These are phyloP conservation scores for Minunthozetes semirufus DNA, from an alignment of 2,888 invertebrate genomes.

Conservation along the genomic window DNA sequence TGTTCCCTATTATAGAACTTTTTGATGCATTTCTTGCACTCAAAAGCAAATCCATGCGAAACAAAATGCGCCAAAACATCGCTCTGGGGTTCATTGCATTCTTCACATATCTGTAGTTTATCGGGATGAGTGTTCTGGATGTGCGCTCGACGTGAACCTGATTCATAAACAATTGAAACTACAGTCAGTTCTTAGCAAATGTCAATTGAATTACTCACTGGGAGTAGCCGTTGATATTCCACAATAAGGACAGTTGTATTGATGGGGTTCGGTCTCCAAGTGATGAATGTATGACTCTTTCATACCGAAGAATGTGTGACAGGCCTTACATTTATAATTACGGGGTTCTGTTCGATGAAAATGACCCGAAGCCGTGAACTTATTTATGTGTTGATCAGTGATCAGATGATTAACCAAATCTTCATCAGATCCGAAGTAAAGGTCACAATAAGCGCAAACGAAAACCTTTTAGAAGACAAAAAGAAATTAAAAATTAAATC, in stretches of 20 bases:
- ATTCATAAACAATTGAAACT: not conserved
- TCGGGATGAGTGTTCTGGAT: conserved; percentile 43
- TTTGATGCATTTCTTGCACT: conserved; percentile 43
- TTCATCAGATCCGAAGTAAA: conserved; percentile 42
- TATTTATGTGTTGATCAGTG: conserved; percentile 43
- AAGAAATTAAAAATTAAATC: not conserved
- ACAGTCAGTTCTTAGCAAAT: not conserved
- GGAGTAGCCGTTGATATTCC: conserved; percentile 44
- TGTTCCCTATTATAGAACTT: conserved; percentile 43
- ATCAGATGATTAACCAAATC: conserved; percentile 42
- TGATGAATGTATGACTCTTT: conserved; percentile 44
- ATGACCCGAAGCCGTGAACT: conserved; percentile 38
- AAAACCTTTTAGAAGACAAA: conserved; percentile 20
- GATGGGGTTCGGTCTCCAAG: conserved; percentile 44
- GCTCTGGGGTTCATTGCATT: conserved; percentile 36
- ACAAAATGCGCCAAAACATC: conserved; percentile 39
- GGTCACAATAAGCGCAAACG: conserved; percentile 41
- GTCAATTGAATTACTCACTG: conserved; percentile 17
- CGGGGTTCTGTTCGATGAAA: conserved; percentile 43
- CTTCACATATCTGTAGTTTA: conserved; percentile 42
- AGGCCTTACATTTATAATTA: conserved; percentile 44
- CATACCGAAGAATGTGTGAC: conserved; percentile 44
- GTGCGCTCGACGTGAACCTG: conserved; percentile 42
- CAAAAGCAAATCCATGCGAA: conserved; percentile 42
- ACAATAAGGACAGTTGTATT: conserved; percentile 43